Percentiles rank a stretch among this genome's conserved stretches.
These are phyloP conservation scores for Phacellophora camtschatica DNA, from an alignment of 30 jellyfish, hydroid and myxozoan genomes.

Conservation along the genomic window DNA sequence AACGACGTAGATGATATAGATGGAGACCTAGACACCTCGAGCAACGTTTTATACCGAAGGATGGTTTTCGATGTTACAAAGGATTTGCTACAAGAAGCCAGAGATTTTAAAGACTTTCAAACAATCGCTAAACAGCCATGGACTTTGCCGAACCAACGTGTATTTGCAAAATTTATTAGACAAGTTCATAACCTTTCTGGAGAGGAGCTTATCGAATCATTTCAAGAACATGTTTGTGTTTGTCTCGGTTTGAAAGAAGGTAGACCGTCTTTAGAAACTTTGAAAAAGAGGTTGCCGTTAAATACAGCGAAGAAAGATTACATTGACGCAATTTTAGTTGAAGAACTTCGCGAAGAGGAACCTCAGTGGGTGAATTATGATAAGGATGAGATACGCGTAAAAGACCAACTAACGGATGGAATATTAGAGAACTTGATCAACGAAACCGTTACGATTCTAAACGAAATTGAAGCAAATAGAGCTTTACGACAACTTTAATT, in stretches of 20 bases:
- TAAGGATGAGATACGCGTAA: constrained; percentile 91
- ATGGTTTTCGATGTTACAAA: constrained; percentile 84
- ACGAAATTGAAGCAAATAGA: constrained; percentile 28
- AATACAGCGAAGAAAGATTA: constrained; percentile 91
- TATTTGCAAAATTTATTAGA: constrained; percentile 86
- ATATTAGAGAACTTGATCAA: constrained; percentile 72
- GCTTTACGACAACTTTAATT: not conserved
- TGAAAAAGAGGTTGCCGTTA: constrained; percentile 91
- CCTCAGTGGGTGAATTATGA: constrained; percentile 97
- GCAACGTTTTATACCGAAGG: constrained; percentile 53
- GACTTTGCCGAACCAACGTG: constrained; percentile 72
- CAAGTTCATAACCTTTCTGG: constrained; percentile 64
- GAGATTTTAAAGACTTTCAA: constrained; percentile 67
- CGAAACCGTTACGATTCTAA: constrained; percentile 50
- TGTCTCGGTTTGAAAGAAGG: constrained; percentile 82
- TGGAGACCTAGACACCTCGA: constrained; percentile 44
- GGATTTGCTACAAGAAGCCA: constrained; percentile 68
- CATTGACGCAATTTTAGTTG: constrained; percentile 94
- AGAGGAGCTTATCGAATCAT: constrained; percentile 51
- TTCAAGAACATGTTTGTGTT: constrained; percentile 75
- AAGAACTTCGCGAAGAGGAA: constrained; percentile 97
- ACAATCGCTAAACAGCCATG: constrained; percentile 65
- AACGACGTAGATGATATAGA: constrained; percentile 5
- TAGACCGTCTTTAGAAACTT: constrained; percentile 78
- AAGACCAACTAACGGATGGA: constrained; percentile 90